A percentile compares a stretch with the other conserved stretches of the same genome.
phyloP scores from a whole-genome alignment of 2,888 invertebrate species.

The Campopleginae sp. region DNA sequence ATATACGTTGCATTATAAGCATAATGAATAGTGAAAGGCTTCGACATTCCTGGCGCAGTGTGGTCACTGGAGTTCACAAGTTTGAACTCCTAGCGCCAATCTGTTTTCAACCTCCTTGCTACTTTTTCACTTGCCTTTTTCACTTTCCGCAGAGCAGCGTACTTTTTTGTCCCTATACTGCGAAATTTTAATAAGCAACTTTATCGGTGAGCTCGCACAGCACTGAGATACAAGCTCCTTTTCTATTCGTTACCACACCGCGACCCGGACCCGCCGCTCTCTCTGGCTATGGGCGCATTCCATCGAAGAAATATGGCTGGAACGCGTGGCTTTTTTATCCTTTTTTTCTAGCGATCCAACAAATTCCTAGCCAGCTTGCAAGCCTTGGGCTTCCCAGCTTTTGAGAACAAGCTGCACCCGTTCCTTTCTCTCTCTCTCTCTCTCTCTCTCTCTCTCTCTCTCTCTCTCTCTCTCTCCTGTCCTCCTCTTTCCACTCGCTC shows the following conservation, averaged over 20 bases:
- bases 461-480: not conserved
- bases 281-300: conserved; percentile 54
- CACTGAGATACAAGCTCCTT: conserved; percentile 22
- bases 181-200: conserved; percentile 68
- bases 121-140: not conserved
- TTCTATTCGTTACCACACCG: conserved; percentile 29
- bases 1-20: conserved; percentile 10
- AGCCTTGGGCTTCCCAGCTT: not conserved
- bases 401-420: not conserved
- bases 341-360: conserved; percentile 40
- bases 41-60: conserved; percentile 38
- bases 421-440: not conserved
- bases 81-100: conserved; percentile 11
- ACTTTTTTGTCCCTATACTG: conserved; percentile 50
- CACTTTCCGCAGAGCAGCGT: conserved; percentile 12
- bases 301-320: conserved; percentile 61
- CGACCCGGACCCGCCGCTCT: conserved; percentile 31
- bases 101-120: not conserved
- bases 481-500: not conserved
- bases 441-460: not conserved
- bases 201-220: conserved; percentile 60
- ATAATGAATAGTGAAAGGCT: conserved; percentile 20
- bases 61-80: conserved; percentile 48
- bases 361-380: conserved; percentile 47
- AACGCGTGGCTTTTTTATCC: conserved; percentile 20